Conservation (phyloP, 2,113 vertebrate genomes). For the Himantopus leucocephalus region DNA sequence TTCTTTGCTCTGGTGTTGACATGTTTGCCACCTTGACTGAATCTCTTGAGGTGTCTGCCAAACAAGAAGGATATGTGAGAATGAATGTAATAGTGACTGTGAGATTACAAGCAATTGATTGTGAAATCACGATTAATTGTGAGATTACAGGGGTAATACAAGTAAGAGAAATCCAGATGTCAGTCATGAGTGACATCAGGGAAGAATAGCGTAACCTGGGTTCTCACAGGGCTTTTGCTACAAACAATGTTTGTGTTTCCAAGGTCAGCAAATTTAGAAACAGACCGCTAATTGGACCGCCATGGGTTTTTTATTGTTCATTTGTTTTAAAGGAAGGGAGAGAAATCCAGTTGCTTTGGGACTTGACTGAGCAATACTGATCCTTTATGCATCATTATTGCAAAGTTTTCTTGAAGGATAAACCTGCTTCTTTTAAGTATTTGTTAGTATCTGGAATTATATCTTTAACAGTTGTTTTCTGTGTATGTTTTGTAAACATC, state of each 20-base stretch:
- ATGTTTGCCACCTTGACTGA: neutral
- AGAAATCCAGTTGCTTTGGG: neutral
- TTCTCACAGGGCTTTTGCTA: neutral
- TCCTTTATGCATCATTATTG: fast-evolving
- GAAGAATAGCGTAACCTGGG: neutral
- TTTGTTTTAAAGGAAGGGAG: neutral
- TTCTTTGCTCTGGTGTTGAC: neutral
- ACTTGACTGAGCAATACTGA: neutral
- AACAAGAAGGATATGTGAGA: neutral
- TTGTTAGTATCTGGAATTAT: neutral
- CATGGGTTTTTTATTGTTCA: neutral
- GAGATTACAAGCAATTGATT: neutral
- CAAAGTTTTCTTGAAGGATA: neutral
- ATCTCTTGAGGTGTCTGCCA: neutral
- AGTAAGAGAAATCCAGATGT: neutral
- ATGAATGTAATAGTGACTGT: neutral
- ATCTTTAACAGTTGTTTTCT: slow-evolving; percentile 23
- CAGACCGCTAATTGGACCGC: neutral
- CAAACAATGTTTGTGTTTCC: neutral
- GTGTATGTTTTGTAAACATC: slow-evolving; percentile 2
- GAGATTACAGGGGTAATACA: neutral
- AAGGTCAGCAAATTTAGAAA: neutral
- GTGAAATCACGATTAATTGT: neutral
- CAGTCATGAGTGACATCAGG: neutral
- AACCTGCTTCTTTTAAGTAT: neutral